Evolutionary conservation across 2,113 vertebrate genomes (phyloP).

Genomic region (Ictalurus punctatus): DNA sequence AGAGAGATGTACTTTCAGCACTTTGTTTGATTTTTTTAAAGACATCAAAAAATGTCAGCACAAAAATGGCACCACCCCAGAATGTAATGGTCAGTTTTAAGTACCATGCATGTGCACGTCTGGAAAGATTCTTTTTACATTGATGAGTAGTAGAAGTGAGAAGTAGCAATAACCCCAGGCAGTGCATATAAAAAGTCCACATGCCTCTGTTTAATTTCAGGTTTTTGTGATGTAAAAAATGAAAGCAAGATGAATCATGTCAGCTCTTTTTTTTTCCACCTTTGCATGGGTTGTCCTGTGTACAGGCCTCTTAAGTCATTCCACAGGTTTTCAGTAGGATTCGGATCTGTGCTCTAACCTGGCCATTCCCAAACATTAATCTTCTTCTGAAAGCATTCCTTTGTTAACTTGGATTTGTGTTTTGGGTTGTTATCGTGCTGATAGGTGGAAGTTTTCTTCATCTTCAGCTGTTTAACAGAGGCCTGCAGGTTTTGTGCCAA

Average conservation of each 20-base stretch:
- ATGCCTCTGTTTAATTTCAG: neutral
- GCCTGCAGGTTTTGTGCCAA: neutral
- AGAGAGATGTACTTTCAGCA: conserved; percentile 68
- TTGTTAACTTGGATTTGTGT: neutral
- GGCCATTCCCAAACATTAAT: neutral
- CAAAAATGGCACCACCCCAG: conserved; percentile 65
- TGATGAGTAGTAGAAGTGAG: neutral
- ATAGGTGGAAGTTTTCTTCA: neutral
- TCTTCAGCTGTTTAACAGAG: neutral
- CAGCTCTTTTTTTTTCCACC: neutral
- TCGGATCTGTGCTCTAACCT: neutral
- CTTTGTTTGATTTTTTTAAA: conserved; percentile 69
- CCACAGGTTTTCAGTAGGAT: neutral
- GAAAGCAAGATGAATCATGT: neutral
- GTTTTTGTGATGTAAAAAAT: neutral
- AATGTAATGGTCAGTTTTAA: conserved; percentile 60
- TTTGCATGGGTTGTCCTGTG: neutral
- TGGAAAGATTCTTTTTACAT: neutral
- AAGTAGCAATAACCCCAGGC: neutral
- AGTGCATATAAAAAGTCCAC: neutral
- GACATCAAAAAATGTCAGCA: conserved; percentile 71
- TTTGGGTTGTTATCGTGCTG: neutral
- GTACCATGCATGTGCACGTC: neutral
- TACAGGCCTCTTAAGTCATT: neutral
- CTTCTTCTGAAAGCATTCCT: neutral